phyloP scores from a whole-genome alignment of 2,888 invertebrate species.

The Zaprionus bogoriensis region DNA sequence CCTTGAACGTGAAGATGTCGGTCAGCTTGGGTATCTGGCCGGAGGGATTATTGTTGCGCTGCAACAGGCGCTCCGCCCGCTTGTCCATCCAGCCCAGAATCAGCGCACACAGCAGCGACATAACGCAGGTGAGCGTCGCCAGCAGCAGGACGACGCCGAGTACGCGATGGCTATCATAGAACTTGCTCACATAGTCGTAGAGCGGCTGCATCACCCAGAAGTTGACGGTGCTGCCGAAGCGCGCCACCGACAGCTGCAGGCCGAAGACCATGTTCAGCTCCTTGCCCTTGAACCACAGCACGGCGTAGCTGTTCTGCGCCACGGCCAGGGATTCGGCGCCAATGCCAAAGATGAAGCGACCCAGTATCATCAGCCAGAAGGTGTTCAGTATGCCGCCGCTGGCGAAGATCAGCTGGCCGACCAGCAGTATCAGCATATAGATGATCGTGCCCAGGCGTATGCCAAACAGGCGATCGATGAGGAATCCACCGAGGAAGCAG shows the following conservation, averaged over 20 bases:
- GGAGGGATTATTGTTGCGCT: constrained; percentile 86
- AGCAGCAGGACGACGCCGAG: constrained; percentile 90
- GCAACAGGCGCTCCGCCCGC: constrained; percentile 90
- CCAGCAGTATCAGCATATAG: constrained; percentile 92
- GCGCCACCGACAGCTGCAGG: constrained; percentile 95
- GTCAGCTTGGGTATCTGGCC: constrained; percentile 87
- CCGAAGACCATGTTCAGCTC: constrained; percentile 99
- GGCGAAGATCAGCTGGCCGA: constrained; percentile 95
- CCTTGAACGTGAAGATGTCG: constrained; percentile 91
- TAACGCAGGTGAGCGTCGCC: constrained; percentile 91
- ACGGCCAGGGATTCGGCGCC: constrained; percentile 98
- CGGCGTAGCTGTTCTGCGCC: constrained; percentile 98
- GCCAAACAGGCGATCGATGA: constrained; percentile 97
- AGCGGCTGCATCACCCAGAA: constrained; percentile 96
- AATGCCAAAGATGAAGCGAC: constrained; percentile 97
- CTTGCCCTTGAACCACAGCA: constrained; percentile 98
- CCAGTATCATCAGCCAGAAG: constrained; percentile 96
- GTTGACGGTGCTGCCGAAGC: constrained; percentile 97
- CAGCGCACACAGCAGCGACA: constrained; percentile 92
- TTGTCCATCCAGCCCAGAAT: constrained; percentile 92
- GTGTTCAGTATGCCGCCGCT: constrained; percentile 91
- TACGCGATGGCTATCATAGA: constrained; percentile 87
- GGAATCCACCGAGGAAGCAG: constrained; percentile 97
- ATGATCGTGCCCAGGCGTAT: constrained; percentile 95
- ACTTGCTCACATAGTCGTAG: constrained; percentile 89